Evolutionary conservation across 2,888 invertebrate species (phyloP).

Genomic region (Tetragonula carbonaria): DNA sequence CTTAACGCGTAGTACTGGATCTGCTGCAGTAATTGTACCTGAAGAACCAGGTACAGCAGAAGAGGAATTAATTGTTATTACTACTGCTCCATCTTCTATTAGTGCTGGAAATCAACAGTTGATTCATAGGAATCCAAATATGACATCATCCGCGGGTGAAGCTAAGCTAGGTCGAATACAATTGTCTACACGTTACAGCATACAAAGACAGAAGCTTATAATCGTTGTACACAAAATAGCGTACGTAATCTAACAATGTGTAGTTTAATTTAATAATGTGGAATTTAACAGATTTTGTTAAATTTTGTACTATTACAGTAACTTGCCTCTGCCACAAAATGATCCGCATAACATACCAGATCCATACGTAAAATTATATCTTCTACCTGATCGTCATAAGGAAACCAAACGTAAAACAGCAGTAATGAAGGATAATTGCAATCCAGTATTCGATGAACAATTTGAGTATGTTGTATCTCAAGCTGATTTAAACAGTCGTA

Average conservation of each 20-base stretch:
- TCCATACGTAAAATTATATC: constrained; percentile 94
- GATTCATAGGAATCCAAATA: constrained; percentile 87
- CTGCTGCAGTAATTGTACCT: constrained; percentile 56
- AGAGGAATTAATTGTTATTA: constrained; percentile 79
- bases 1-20: constrained; percentile 71
- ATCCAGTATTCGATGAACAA: constrained; percentile 95
- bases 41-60: constrained; percentile 64
- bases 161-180: constrained; percentile 92
- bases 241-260: constrained; percentile 86
- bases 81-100: constrained; percentile 78
- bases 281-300: not conserved
- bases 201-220: constrained; percentile 91
- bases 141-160: constrained; percentile 89
- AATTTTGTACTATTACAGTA: constrained; percentile 84
- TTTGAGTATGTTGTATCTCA: constrained; percentile 95
- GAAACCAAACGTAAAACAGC: constrained; percentile 94
- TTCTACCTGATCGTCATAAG: constrained; percentile 93
- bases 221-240: constrained; percentile 95
- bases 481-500: constrained; percentile 90
- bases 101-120: constrained; percentile 83
- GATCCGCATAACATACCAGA: constrained; percentile 94
- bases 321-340: constrained; percentile 89
- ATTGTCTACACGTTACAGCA: constrained; percentile 93
- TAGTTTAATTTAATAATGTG: not conserved
- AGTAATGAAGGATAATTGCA: constrained; percentile 94